phyloP scores from a whole-genome alignment of 2,888 invertebrate genomes.

The Caenorhabditis sp. region DNA sequence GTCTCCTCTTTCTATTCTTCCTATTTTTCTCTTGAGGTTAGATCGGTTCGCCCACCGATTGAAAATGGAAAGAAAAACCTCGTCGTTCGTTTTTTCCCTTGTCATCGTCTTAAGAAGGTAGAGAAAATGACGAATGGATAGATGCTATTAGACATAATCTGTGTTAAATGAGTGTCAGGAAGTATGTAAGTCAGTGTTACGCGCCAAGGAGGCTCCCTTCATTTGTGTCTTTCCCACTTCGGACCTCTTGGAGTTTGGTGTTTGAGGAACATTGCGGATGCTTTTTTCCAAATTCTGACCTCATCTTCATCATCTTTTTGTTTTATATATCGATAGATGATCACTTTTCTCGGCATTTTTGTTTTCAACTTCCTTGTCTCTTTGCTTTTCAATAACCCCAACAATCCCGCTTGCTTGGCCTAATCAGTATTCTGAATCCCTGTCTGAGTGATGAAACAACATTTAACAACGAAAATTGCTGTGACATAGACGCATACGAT shows the following conservation, averaged over 20 bases:
- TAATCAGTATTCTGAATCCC: no score
- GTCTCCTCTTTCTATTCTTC: no score
- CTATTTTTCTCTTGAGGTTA: not conserved
- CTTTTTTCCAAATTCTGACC: no score
- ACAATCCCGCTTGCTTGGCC: no score
- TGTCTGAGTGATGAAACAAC: slow-evolving; percentile 6
- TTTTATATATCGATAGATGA: not conserved
- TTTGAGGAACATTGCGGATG: not conserved
- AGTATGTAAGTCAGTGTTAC: slow-evolving; percentile 23
- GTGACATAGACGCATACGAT: slow-evolving; percentile 24
- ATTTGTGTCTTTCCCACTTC: not conserved
- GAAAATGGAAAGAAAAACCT: slow-evolving; percentile 13
- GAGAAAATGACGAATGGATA: slow-evolving; percentile 33
- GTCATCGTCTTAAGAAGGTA: slow-evolving; percentile 18
- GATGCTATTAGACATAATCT: slow-evolving; percentile 58
- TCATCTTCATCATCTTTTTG: slow-evolving; percentile 6
- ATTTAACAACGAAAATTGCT: slow-evolving; percentile 30
- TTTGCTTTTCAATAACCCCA: no score
- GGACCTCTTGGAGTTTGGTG: slow-evolving; percentile 32
- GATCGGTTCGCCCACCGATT: slow-evolving; percentile 14
- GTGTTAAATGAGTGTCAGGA: slow-evolving; percentile 55
- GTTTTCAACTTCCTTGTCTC: slow-evolving; percentile 5
- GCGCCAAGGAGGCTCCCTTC: slow-evolving; percentile 24
- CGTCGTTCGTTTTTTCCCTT: slow-evolving; percentile 38
- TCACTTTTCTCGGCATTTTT: not conserved